A percentile compares a stretch with the other conserved stretches of the same genome.
phyloP scores from a whole-genome alignment of 2,888 invertebrate species.

The Unio delphinus region DNA sequence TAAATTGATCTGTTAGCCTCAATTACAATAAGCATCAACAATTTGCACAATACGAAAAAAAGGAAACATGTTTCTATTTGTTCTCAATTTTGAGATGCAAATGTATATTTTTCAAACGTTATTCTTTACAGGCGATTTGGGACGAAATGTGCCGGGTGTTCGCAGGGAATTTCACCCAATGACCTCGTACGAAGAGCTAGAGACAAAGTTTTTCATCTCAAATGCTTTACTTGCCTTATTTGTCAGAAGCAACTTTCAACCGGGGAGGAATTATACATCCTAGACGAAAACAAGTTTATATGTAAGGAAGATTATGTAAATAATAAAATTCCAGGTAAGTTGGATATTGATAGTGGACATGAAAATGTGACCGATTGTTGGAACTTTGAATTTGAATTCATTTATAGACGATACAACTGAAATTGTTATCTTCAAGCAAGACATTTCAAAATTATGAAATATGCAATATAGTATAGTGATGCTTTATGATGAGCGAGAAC shows the following conservation, averaged over 20 bases:
- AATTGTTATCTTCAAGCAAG: too few species aligned
- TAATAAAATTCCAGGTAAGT: conserved; percentile 65
- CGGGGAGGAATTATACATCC: conserved; percentile 97
- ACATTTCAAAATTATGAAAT: too few species aligned
- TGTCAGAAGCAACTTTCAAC: conserved; percentile 98
- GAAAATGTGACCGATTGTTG: too few species aligned
- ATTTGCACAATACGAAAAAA: too few species aligned
- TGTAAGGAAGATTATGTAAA: conserved; percentile 96
- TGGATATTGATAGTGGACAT: neutral
- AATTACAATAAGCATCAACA: too few species aligned
- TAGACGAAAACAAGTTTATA: conserved; percentile 98
- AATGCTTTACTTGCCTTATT: conserved; percentile 98
- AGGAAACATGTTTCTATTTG: too few species aligned
- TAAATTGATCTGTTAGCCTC: too few species aligned
- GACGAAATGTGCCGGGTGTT: conserved; percentile 98
- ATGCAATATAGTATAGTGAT: too few species aligned
- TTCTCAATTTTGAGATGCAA: neutral
- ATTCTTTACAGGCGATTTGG: conserved; percentile 89
- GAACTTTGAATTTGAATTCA: neutral
- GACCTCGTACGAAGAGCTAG: conserved; percentile 97
- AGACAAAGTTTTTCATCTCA: conserved; percentile 98
- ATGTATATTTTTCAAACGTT: neutral
- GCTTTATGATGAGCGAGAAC: too few species aligned
- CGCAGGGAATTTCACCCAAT: conserved; percentile 95
- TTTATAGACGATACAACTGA: neutral